Evolutionary conservation across 2,888 invertebrate genomes (phyloP).

Genomic region (Nemotelus nigrinus): DNA sequence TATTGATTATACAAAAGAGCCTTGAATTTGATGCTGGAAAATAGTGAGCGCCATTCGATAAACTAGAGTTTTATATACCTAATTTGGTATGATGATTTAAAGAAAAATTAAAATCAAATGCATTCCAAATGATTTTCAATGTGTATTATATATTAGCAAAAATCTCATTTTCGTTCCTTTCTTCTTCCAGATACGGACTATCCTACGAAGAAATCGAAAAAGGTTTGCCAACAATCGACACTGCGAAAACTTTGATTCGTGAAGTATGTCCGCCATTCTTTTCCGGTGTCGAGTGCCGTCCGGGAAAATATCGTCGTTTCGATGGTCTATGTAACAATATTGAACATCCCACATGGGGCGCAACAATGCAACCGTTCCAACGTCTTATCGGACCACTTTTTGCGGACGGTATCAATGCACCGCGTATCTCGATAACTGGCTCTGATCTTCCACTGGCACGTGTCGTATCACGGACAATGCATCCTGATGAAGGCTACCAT

Average conservation of each 20-base stretch:
- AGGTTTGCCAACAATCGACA: conserved; percentile 86
- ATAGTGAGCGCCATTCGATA: neutral
- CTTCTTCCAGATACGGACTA: conserved; percentile 76
- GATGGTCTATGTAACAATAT: conserved; percentile 92
- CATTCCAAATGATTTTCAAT: too few species aligned
- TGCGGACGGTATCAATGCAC: conserved; percentile 85
- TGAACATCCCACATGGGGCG: conserved; percentile 90
- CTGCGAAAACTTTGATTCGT: conserved; percentile 84
- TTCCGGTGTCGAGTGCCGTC: conserved; percentile 86
- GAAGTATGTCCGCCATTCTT: conserved; percentile 89
- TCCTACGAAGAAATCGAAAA: conserved; percentile 88
- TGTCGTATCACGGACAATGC: conserved; percentile 89
- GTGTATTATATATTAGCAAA: neutral
- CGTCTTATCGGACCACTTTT: conserved; percentile 82
- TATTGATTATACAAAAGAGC: too few species aligned
- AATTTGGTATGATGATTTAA: too few species aligned
- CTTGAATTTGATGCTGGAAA: neutral
- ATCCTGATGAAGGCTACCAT: conserved; percentile 91
- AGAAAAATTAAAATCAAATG: too few species aligned
- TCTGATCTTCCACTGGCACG: conserved; percentile 82
- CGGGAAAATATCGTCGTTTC: conserved; percentile 86
- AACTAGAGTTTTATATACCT: too few species aligned
- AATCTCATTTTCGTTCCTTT: conserved; percentile 36
- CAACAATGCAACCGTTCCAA: conserved; percentile 84
- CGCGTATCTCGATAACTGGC: conserved; percentile 82